Evolutionary conservation across 2,113 vertebrate species (phyloP), one percentile per base, ranked within the genome.

Genomic region (Orcinus orca): DNA sequence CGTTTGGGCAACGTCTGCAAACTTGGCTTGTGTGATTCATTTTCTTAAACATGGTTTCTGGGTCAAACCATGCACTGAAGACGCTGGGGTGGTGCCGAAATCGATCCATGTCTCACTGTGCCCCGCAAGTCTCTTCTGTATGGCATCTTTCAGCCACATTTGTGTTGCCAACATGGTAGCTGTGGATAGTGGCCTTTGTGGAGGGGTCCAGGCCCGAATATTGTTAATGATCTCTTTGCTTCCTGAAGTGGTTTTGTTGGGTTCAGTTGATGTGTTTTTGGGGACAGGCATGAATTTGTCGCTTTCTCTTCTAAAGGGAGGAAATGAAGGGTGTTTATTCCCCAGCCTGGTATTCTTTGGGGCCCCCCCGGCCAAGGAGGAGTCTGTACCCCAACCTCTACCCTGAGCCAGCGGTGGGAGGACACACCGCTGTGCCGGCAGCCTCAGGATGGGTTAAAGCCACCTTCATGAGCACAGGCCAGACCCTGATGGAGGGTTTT

Each of bases 131-230:
- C 14, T 50, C 9, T 4, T 33, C 17, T 0, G 12, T 0, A 4
- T 44, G 41, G 23, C 0, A 1, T 33, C 60, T 31, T n/a, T 58
- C 58, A 26, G 47, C 55, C 17, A 1, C 0, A 0, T 17, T 3
- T 33, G 6, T 41, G 9, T 14, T 9, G 20, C 33, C 21, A 17
- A 12, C 13, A 4, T 17, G 21, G 15, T 6, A 1, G 17, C 5
- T 7, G 38, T n/a, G 26, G 6, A 9, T 1, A 2, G 6, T 3
- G 55, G 36, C 8, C 8, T 50, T 13, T 47, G 31, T 10, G 8
- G 5, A 21, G 3, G 18, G 71, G 36, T 11, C 31, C 21, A 5
- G 15, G 8, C n/a, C 8, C 12, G 26, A n/a, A 26, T 5, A 8
- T 12, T 15, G 15, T 50, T 25, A 23, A 13, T 25, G 6, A 9